Evolutionary conservation across 2,888 invertebrate genomes (phyloP).

Genomic region (Torymus texanus): DNA sequence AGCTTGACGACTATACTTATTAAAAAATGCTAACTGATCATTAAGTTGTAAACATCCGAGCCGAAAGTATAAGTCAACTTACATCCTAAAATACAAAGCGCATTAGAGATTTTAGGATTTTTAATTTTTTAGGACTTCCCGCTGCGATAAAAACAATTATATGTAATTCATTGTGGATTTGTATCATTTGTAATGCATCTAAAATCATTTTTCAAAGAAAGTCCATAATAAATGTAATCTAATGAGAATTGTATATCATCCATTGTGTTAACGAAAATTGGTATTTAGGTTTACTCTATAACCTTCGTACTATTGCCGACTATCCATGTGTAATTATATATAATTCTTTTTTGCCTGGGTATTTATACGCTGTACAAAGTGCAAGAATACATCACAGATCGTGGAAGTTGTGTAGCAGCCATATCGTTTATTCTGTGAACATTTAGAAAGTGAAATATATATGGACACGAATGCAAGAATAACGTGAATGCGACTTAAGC

Average conservation of each 20-base stretch:
- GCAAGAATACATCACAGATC: constrained; percentile 63
- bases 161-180: constrained; percentile 49
- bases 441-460: constrained; percentile 47
- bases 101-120: constrained; percentile 47
- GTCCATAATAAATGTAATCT: neutral
- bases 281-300: constrained; percentile 20
- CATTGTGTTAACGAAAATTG: constrained; percentile 5
- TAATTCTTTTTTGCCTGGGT: constrained; percentile 49
- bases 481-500: constrained; percentile 61
- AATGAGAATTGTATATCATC: neutral
- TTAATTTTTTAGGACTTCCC: constrained; percentile 51
- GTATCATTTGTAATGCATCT: constrained; percentile 5
- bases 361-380: constrained; percentile 54
- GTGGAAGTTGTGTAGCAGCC: constrained; percentile 64
- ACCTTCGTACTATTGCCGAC: constrained; percentile 14
- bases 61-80: constrained; percentile 36
- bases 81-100: constrained; percentile 41
- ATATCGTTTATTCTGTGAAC: constrained; percentile 57
- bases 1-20: constrained; percentile 33
- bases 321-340: constrained; percentile 49
- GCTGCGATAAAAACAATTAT: constrained; percentile 43
- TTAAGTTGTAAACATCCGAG: constrained; percentile 32
- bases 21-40: constrained; percentile 40
- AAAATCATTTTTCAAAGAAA: neutral
- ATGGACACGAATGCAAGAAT: neutral